Base-by-base conservation (phyloP, 2,888 invertebrate species). In the Pardosa pseudoannulata region DNA sequence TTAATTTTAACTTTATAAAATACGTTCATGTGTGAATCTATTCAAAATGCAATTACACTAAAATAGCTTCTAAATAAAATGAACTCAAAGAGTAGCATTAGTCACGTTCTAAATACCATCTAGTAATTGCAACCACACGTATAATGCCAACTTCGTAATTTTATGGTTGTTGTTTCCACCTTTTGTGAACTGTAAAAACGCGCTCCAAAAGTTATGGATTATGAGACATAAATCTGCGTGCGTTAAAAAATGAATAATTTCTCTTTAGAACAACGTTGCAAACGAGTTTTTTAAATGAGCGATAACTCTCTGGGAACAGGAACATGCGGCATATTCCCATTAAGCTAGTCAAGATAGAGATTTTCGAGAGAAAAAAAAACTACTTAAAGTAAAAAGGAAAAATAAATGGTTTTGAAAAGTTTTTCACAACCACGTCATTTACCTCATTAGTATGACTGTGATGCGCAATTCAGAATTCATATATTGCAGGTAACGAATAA, bases 221-320 rank as follows among this genome's bases (percentile, higher is more conserved):
- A 41, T 70, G 62, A 79, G 70, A 70, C 62, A 79, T 79, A 79
- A 79, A 71, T 79, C 62, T 56, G 62, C 50, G 46, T 27, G 62
- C 31, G 56, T 62, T 79, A 62, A 78, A 70, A 28, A 62, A 64
- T 32, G 79, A 27, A 39, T 23, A 23, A 50, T 62, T 79, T 70
- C 68, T 11, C 36, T 62, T 29, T 19, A 29, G 19, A 28, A 7
- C 56, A 62, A 28, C 23, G 32, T 29, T 70, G 70, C 41, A 79
- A 79, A 39, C 27, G 39, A 70, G 56, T 11, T 79, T 79, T 79
- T 79, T 62, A 62, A 56, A 56, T 50, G 67, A 50, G 36, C 31
- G 31, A 73, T n/a, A 31, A 73, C 19, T 73, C 73, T 41, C 13
- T 80, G 73, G 73, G 80, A 80, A 80, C 72, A 50, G n/a, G 27